Percentiles rank a stretch among this genome's conserved stretches.
Evolutionary conservation across 2,113 vertebrate genomes (phyloP).

Genomic region (Girardinichthys multiradiatus): DNA sequence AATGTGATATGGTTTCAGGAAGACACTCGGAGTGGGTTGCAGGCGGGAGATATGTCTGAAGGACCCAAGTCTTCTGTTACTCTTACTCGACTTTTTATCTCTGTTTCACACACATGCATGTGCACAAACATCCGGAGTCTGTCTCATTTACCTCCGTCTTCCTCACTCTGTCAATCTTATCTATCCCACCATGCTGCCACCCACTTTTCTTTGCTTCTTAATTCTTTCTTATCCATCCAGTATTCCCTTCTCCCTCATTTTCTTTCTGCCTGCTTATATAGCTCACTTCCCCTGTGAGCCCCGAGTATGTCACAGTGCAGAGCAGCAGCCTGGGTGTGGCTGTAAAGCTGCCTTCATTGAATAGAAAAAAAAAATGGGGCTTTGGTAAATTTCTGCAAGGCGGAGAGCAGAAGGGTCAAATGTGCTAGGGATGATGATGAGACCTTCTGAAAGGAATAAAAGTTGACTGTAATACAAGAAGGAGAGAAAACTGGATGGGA

Average conservation of each 20-base stretch:
- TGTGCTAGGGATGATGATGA: constrained; percentile 25
- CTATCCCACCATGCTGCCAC: constrained; percentile 63
- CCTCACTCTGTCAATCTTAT: constrained; percentile 65
- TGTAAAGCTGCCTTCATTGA: constrained; percentile 39
- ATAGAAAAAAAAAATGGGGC: constrained; percentile 58
- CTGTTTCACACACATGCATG: constrained; percentile 43
- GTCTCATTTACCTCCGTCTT: constrained; percentile 48
- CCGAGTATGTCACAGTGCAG: constrained; percentile 64
- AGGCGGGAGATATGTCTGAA: constrained; percentile 12
- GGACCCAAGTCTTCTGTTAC: constrained; percentile 45
- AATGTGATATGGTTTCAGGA: constrained; percentile 49
- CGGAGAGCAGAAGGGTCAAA: constrained; percentile 28
- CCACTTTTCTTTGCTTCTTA: constrained; percentile 59
- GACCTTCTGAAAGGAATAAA: constrained; percentile 35
- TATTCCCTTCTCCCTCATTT: constrained; percentile 49
- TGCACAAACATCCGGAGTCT: constrained; percentile 40
- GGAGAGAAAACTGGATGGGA: neutral
- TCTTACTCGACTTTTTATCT: constrained; percentile 44
- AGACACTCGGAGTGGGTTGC: neutral
- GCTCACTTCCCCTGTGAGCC: constrained; percentile 46
- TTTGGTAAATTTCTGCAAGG: constrained; percentile 56
- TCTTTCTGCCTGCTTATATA: constrained; percentile 43
- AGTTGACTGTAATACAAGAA: constrained; percentile 23
- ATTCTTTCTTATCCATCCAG: constrained; percentile 60
- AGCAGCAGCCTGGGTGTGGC: constrained; percentile 57